Evolutionary conservation across 2,113 vertebrate genomes (phyloP), one percentile per base, ranked within the genome.

Genomic region (cattle (Bos taurus)): DNA sequence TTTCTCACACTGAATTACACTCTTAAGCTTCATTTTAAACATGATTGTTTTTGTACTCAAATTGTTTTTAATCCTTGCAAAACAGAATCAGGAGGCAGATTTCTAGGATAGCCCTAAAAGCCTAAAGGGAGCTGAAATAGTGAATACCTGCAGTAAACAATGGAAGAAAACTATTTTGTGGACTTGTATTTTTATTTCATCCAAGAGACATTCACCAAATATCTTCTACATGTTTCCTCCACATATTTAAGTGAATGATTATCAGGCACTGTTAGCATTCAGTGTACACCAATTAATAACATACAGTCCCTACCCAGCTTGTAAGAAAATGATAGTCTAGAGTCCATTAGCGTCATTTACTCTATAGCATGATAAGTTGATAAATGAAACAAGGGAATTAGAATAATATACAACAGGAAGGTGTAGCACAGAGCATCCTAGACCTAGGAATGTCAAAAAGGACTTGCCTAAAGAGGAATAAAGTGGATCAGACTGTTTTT

Each of bases 1-100:
- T 90, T 97, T 97, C 97, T 98, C 94, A 96, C 23, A 94, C 40
- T 60, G 56, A 95, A 86, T 43, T 94, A 40, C 6, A 80, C 8
- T 62, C 48, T 82, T 17, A 88, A 89, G 15, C 26, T 50, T 94
- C 74, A 90, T 90, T 96, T 90, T 74, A 92, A 88, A 77, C 17
- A 23, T 88, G 80, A 67, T 88, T 89, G 83, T 90, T 28, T 90
- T 28, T 92, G 80, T 57, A 92, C 6, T 87, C 10, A 83, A 93
- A 91, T 43, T 89, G 60, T 40, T 87, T 78, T 83, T 92, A 23
- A 59, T 97, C 74, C 82, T 60, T 30, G 9, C 30, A 74, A 87
- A 93, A 89, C 14, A 78, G 15, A 91, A 78, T 93, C 74, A 48
- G 50, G 17, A 89, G 43, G 2, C 43, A 91, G 21, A 8, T 59